Evolutionary conservation across 2,888 invertebrate genomes (phyloP).

Genomic region (Drosophila diplacantha): DNA sequence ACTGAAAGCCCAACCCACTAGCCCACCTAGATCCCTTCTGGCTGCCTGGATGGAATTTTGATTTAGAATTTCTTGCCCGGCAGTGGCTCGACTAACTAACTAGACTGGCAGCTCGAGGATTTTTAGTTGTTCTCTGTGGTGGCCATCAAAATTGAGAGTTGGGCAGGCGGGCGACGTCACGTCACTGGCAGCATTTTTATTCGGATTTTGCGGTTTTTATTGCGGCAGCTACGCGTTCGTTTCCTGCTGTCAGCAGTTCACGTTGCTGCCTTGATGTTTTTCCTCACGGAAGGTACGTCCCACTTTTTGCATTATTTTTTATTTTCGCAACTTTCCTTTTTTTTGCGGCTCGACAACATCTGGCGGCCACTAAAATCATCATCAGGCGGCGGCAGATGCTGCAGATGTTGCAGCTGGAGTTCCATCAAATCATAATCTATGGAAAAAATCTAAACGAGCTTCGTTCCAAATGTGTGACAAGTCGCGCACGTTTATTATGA

Average conservation of each 20-base stretch:
- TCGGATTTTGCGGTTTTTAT: slow-evolving; percentile 66
- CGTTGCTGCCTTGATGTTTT: slow-evolving; percentile 50
- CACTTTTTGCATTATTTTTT: slow-evolving; percentile 14
- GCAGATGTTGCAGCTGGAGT: slow-evolving; percentile 27
- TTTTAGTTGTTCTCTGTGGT: slow-evolving; percentile 46
- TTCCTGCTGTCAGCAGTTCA: slow-evolving; percentile 59
- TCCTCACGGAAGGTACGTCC: slow-evolving; percentile 24
- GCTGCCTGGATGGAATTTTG: slow-evolving; percentile 58
- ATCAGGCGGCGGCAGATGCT: slow-evolving; percentile 25
- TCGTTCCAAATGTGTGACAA: slow-evolving; percentile 61
- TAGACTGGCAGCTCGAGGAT: slow-evolving; percentile 37
- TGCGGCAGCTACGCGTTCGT: slow-evolving; percentile 40
- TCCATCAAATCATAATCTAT: slow-evolving; percentile 60
- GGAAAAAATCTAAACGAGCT: slow-evolving; percentile 63
- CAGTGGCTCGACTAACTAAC: slow-evolving; percentile 53
- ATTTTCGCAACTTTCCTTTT: slow-evolving; percentile 2
- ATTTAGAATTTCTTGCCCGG: slow-evolving; percentile 62
- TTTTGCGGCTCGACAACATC: slow-evolving; percentile 23
- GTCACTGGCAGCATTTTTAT: slow-evolving; percentile 60
- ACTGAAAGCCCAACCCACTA: slow-evolving; percentile 13
- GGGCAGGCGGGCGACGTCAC: slow-evolving; percentile 35
- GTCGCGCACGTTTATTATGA: slow-evolving; percentile 63
- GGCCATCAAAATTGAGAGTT: slow-evolving; percentile 49
- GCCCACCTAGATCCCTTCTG: slow-evolving; percentile 32
- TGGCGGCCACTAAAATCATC: slow-evolving; percentile 45